A percentile compares a stretch with the other conserved stretches of the same genome.
Evolutionary conservation across 2,888 invertebrate species (phyloP).

Genomic region (Pediacus dermestoides): DNA sequence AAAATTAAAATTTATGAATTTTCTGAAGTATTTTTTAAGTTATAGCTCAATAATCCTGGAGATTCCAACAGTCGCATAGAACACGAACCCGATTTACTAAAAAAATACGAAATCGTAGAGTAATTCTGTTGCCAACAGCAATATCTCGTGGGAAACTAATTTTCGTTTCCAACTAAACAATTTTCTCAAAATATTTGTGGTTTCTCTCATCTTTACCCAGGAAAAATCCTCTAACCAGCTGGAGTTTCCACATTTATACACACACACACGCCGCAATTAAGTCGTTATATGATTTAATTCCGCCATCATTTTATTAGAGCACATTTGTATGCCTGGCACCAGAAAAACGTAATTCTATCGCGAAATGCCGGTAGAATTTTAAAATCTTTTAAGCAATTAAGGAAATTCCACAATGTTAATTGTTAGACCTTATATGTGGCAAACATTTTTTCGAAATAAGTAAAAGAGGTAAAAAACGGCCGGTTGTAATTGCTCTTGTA

Average conservation of each 20-base stretch:
- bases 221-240: too few species aligned
- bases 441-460: slow-evolving; percentile 26
- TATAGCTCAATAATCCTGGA: slow-evolving; percentile 11
- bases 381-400: slow-evolving; percentile 27
- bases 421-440: slow-evolving; percentile 26
- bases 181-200: too few species aligned
- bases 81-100: background rate
- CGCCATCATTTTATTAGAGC: slow-evolving; percentile 5
- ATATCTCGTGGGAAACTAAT: too few species aligned
- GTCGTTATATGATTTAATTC: slow-evolving; percentile 4
- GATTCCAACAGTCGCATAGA: slow-evolving; percentile 6
- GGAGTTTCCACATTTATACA: too few species aligned
- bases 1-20: too few species aligned
- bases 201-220: too few species aligned
- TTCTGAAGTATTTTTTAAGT: too few species aligned
- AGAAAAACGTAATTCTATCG: slow-evolving; percentile 19
- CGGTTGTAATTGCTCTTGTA: slow-evolving; percentile 21
- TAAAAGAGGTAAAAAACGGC: slow-evolving; percentile 28
- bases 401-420: slow-evolving; percentile 32
- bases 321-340: slow-evolving; percentile 22
- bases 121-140: background rate
- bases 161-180: too few species aligned
- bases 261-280: too few species aligned
- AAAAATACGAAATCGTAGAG: background rate
- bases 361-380: slow-evolving; percentile 26